Evolutionary conservation across 2,888 invertebrate species (phyloP).

Genomic region (Sipunculus nudus): DNA sequence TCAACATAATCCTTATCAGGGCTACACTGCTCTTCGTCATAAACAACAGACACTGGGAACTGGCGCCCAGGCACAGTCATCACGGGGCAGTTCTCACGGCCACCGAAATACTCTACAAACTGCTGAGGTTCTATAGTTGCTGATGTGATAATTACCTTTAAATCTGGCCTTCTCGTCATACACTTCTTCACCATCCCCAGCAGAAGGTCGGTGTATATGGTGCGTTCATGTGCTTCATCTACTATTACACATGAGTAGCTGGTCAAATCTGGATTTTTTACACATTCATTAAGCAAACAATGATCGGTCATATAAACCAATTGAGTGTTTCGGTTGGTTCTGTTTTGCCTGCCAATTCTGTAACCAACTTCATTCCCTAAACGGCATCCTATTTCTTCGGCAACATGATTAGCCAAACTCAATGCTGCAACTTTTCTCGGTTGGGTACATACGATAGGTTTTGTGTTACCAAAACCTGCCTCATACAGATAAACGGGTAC

Average conservation of each 20-base stretch:
- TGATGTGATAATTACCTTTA: slow-evolving; percentile 63
- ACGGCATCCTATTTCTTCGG: slow-evolving; percentile 52
- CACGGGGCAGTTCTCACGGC: slow-evolving; percentile 49
- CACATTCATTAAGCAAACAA: slow-evolving; percentile 59
- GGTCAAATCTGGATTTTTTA: slow-evolving; percentile 48
- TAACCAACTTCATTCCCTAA: slow-evolving; percentile 58
- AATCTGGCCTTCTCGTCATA: slow-evolving; percentile 49
- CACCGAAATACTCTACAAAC: slow-evolving; percentile 58
- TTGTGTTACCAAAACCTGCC: slow-evolving; percentile 44
- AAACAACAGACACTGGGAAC: slow-evolving; percentile 62
- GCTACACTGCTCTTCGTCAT: slow-evolving; percentile 31
- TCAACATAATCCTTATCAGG: slow-evolving; percentile 39
- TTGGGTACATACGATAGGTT: slow-evolving; percentile 63
- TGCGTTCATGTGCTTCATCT: slow-evolving; percentile 66
- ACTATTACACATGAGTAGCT: slow-evolving; percentile 56
- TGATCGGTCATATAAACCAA: slow-evolving; percentile 64
- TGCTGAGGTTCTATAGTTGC: slow-evolving; percentile 63
- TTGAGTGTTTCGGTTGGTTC: slow-evolving; percentile 41
- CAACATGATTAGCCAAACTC: slow-evolving; percentile 61
- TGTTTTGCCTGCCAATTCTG: slow-evolving; percentile 52
- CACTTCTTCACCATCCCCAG: slow-evolving; percentile 61
- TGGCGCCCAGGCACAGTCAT: slow-evolving; percentile 59
- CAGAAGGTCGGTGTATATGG: slow-evolving; percentile 63
- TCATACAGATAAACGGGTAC: slow-evolving; percentile 62
- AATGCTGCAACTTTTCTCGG: slow-evolving; percentile 66